A percentile compares a stretch with the other conserved stretches of the same genome.
Conservation (phyloP, 2,797 vertebrate genomes). For the Megaceryle alcyon region DNA sequence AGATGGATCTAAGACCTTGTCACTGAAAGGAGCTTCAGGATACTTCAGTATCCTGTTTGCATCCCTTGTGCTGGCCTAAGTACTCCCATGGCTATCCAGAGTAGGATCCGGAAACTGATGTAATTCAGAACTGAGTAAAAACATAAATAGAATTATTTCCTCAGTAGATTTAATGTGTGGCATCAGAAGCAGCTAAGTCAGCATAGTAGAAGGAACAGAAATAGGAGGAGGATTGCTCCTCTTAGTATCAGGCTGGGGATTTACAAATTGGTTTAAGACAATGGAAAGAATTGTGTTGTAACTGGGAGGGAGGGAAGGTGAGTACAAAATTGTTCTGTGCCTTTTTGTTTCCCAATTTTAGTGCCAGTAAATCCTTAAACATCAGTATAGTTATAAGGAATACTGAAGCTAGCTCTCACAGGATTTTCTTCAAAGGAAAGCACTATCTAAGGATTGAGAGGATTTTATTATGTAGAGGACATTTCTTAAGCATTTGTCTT, state of each 20-base stretch:
- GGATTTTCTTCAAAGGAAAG: background rate
- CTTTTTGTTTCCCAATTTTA: background rate
- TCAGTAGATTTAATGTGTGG: background rate
- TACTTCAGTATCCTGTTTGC: constrained; percentile 22
- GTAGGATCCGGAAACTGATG: constrained; percentile 38
- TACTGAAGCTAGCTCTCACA: background rate
- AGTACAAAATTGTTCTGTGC: background rate
- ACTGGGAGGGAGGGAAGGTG: background rate
- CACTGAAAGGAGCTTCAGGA: background rate
- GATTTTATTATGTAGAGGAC: background rate
- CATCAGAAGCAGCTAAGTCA: background rate
- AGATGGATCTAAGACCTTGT: background rate
- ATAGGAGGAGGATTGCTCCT: background rate
- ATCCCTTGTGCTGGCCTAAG: background rate
- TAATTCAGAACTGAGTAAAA: background rate
- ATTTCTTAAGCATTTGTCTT: background rate
- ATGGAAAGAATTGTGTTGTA: background rate
- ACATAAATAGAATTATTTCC: background rate
- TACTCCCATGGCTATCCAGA: background rate
- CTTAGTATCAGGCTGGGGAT: background rate
- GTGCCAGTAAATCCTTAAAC: background rate
- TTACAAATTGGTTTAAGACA: background rate
- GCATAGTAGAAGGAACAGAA: background rate
- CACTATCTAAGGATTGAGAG: background rate
- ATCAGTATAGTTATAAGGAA: background rate